phyloP scores from a whole-genome alignment of 2,113 vertebrate genomes.

The Phrynosoma platyrhinos region DNA sequence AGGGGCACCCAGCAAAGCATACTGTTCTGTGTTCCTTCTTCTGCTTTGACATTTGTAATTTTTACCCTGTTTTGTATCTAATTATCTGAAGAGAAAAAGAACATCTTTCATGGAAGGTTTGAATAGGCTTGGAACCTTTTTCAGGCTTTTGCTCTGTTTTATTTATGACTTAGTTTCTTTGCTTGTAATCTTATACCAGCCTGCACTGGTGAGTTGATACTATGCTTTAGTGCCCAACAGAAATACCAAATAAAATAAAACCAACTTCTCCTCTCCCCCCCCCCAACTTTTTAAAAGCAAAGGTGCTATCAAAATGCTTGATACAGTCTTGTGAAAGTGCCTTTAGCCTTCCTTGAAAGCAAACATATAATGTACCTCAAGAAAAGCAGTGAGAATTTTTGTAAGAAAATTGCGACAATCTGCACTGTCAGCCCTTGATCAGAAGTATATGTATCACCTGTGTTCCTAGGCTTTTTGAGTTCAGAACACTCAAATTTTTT shows the following conservation, averaged over 20 bases:
- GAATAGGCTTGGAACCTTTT: constrained; percentile 46
- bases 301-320: neutral
- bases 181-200: neutral
- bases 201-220: neutral
- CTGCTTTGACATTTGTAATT: constrained; percentile 19
- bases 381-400: neutral
- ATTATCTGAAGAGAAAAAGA: constrained; percentile 60
- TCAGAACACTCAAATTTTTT: no score
- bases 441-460: no score
- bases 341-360: neutral
- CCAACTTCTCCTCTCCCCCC: no score
- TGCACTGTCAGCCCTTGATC: no score
- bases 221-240: neutral
- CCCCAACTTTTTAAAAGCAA: neutral
- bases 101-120: neutral
- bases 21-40: constrained; percentile 15
- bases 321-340: neutral
- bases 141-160: constrained; percentile 34
- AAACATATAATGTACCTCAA: neutral
- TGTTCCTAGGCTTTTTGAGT: no score
- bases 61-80: constrained; percentile 39
- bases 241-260: neutral
- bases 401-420: no score
- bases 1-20: constrained; percentile 40
- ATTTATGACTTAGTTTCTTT: neutral